Evolutionary conservation across 2,113 vertebrate species (phyloP), one percentile per base, ranked within the genome.

Genomic region (Sardina pilchardus): DNA sequence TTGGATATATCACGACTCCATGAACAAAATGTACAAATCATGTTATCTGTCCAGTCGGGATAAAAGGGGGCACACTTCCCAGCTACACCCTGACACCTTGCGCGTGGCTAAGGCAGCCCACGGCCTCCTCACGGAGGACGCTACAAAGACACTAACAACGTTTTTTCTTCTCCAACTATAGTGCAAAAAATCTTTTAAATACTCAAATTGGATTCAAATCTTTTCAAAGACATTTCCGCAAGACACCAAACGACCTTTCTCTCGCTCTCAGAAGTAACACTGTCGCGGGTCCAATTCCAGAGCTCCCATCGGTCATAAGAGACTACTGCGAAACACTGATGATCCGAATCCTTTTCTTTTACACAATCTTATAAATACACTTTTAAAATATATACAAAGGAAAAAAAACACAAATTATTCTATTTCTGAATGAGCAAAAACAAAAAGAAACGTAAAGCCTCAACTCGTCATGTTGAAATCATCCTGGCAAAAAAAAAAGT

Each of bases 331-430:
- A 93, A 94, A 95, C 90, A 94, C 92, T 91, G 91, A 90, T 91
- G 87, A 87, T 90, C 90, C 87, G 90, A 91, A 90, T 67, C 53
- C 67, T 75, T 36, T 75, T 75, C 30, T 63, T 85, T 86, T 85
- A 85, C 85, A 84, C 86, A 91, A 89, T 30, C 92, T 93, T 91
- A 95, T 95, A 96, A 96, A 96, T 96, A 96, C 92, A 91, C 89
- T 86, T 91, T 90, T 89, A 89, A 94, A 93, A 93, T 94, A 95
- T 94, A 87, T 94, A 95, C 94, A 90, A 88, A 75, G 82, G 63
- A 47, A 82, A 85, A 12, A 82, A 85, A 12, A 44, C 89, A 48
- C 86, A 75, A 75, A 75, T 34, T 14, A 17, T 30, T 75, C 67
- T 34, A 75, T 88, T 85, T 87, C 85, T 88, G 89, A 94, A 93